Conservation (phyloP, 2,113 vertebrate genomes). For the Nesogale talazaci region DNA sequence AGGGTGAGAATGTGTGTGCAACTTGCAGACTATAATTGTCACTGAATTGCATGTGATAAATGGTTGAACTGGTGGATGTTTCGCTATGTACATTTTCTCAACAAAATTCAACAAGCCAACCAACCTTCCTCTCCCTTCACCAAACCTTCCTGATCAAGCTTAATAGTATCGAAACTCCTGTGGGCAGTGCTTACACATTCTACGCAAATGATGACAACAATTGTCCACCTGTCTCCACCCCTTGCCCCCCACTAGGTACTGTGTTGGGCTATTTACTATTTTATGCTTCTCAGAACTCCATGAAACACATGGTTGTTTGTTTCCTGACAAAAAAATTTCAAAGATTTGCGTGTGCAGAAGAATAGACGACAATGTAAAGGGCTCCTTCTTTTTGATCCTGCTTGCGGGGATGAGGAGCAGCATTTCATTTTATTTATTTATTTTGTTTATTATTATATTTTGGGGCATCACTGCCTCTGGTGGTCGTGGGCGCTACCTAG, state of each 20-base stretch:
- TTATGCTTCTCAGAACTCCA: background rate
- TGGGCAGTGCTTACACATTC: background rate
- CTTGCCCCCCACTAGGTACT: too few species aligned
- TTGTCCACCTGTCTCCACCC: background rate
- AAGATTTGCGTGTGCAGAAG: background rate
- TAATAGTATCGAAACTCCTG: background rate
- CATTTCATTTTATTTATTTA: too few species aligned
- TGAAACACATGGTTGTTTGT: background rate
- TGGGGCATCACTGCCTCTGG: too few species aligned
- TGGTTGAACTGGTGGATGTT: background rate
- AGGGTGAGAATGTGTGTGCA: background rate
- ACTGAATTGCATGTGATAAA: background rate
- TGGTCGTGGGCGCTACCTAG: too few species aligned
- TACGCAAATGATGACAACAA: too few species aligned
- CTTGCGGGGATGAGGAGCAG: slow-evolving; percentile 21
- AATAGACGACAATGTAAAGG: background rate
- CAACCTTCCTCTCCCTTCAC: background rate
- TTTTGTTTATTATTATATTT: too few species aligned
- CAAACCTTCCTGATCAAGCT: background rate
- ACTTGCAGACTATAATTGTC: background rate
- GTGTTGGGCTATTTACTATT: background rate
- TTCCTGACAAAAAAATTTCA: background rate
- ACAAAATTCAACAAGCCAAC: background rate
- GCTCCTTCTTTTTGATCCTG: background rate
- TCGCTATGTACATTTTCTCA: background rate